These are phyloP conservation scores for Diarsia rubi DNA, from an alignment of 2,888 invertebrate species.

Conservation along the genomic window DNA sequence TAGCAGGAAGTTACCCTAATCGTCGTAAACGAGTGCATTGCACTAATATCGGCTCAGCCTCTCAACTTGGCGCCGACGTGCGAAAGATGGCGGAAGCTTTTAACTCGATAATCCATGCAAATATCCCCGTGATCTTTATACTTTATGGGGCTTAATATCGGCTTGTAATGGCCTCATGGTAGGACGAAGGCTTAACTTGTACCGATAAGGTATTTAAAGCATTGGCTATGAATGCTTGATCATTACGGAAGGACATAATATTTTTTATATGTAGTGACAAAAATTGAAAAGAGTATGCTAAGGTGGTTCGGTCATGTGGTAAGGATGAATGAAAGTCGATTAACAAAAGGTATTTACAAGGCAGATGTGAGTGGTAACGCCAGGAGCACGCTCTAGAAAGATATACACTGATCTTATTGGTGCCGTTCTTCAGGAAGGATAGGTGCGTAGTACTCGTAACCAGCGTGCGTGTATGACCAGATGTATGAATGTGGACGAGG, in stretches of 20 bases:
- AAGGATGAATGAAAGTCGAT: too few species aligned
- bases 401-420: too few species aligned
- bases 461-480: too few species aligned
- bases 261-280: too few species aligned
- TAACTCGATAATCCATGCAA: constrained; percentile 49
- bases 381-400: too few species aligned
- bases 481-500: too few species aligned
- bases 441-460: too few species aligned
- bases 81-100: constrained; percentile 58
- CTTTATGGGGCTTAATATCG: constrained; percentile 18
- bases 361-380: too few species aligned
- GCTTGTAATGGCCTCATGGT: not conserved
- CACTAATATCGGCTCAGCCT: constrained; percentile 28
- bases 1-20: constrained; percentile 39
- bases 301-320: too few species aligned
- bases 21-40: constrained; percentile 33
- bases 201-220: not conserved
- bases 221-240: not conserved
- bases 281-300: too few species aligned
- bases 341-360: too few species aligned
- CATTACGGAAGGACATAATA: not conserved
- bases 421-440: too few species aligned
- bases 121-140: constrained; percentile 26
- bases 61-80: constrained; percentile 28
- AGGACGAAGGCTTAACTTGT: not conserved